These are phyloP conservation scores for Aleiodes testaceus DNA, from an alignment of 2,888 invertebrate genomes.

Conservation along the genomic window DNA sequence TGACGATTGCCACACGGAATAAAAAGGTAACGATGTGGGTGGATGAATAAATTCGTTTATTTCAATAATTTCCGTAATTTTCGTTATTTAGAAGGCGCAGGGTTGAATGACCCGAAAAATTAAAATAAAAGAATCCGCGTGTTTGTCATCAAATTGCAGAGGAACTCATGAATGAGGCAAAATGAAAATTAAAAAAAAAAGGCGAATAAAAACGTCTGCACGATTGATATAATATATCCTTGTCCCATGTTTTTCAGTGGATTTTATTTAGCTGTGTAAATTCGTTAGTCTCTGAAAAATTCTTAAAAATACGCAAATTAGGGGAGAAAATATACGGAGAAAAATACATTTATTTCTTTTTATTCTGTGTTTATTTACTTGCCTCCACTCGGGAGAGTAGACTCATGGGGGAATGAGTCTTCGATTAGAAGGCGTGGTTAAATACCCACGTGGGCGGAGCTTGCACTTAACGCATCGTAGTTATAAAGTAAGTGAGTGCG, in stretches of 20 bases:
- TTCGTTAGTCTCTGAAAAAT: conserved; percentile 38
- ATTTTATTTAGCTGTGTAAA: conserved; percentile 41
- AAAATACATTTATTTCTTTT: neutral
- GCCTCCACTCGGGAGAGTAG: conserved; percentile 9
- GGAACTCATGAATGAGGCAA: conserved; percentile 28
- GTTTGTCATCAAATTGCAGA: conserved; percentile 29
- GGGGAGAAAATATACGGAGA: neutral
- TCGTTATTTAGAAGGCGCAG: no score
- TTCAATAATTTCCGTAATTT: neutral
- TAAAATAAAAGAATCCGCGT: conserved; percentile 33
- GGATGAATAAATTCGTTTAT: neutral
- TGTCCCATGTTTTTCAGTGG: conserved; percentile 41
- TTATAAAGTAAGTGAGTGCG: conserved; percentile 39
- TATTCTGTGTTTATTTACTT: conserved; percentile 26
- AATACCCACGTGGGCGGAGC: conserved; percentile 62
- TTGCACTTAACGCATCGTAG: conserved; percentile 46
- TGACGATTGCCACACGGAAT: neutral
- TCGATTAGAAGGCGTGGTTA: conserved; percentile 68
- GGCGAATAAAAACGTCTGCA: conserved; percentile 7
- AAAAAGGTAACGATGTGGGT: neutral
- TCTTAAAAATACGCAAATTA: conserved; percentile 38
- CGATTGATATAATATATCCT: conserved; percentile 55
- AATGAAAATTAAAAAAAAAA: conserved; percentile 37
- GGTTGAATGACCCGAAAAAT: conserved; percentile 30
- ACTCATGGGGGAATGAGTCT: conserved; percentile 35